Base-by-base conservation (phyloP, 2,888 invertebrate species). In the Elaeidobius kamerunicus region DNA sequence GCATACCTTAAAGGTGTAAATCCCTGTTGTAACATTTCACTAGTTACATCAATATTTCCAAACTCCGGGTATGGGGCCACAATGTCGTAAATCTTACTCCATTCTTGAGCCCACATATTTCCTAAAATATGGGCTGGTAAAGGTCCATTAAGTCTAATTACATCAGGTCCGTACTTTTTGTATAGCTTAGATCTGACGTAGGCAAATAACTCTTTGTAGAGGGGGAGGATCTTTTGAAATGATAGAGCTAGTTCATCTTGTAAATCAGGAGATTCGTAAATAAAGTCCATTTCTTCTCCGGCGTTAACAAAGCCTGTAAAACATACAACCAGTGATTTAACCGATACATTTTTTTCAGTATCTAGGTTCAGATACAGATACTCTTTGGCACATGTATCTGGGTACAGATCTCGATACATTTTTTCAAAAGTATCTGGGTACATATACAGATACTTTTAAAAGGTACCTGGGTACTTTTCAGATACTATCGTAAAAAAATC, bases 51-150 rank as follows among this genome's bases (percentile, higher is more conserved):
- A 0, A 86, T 69, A 58, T 79, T 80, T 1, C 80, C 80, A 5
- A 82, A 80, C 44, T 84, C 80, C 0, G 86, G 84, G 69, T 84
- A 91, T 0, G 92, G 89, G 68, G 83, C 81, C 54, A 90, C 84
- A 28, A 87, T 69, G 56, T 87, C 85, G 66, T 81, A 81, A 39
- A 90, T 80, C 11, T 84, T 83, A 59, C 83, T 83, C 90, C 90
- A 91, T 63, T 85, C 84, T 68, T 91, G 90, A 0, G 85, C 85
- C 90, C 90, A 91, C 81, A 90, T 83, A 70, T 90, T 88, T 11
- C 91, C 92, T 11, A 93, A 69, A 11, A 93, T 67, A 75, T 93
- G 92, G 0, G 89, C 88, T 0, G 93, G 92, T 47, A 94, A 81
- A 0, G 91, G 89, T 2, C 57, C 90, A 52, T 86, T 85, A 2